Evolutionary conservation across 1,140 invertebrate genomes (phyloP).

Genomic region (Bombus soroeensis): DNA sequence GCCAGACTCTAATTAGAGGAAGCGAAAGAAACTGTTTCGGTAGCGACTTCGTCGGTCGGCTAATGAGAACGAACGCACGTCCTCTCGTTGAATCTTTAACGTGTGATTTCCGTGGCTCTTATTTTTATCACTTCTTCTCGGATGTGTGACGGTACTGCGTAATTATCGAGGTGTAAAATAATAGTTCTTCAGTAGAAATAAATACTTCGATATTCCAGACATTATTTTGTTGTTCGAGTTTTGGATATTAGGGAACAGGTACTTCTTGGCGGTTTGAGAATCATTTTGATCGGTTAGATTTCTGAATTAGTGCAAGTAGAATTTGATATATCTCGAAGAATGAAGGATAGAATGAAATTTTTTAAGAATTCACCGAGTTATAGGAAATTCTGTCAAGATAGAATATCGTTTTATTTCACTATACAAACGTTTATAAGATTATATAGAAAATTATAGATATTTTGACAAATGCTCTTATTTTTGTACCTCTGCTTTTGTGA

Average conservation of each 20-base stretch:
- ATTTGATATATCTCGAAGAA: neutral
- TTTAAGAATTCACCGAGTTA: too few species aligned
- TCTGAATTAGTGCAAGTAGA: neutral
- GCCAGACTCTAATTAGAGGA: slow-evolving; percentile 13
- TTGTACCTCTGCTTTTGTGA: too few species aligned
- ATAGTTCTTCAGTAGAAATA: neutral
- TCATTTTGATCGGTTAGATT: neutral
- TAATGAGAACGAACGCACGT: slow-evolving; percentile 26
- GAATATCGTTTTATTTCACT: neutral
- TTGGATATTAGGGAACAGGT: neutral
- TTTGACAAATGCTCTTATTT: neutral
- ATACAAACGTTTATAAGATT: too few species aligned
- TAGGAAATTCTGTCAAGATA: neutral
- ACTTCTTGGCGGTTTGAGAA: neutral
- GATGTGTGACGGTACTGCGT: neutral
- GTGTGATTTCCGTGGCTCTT: neutral
- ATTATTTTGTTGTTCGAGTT: neutral
- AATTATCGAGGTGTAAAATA: neutral
- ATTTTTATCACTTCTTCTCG: neutral
- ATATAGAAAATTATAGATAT: neutral
- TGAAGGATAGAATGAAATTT: neutral
- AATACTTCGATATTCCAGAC: neutral
- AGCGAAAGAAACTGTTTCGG: slow-evolving; percentile 22
- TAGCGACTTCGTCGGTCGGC: neutral
- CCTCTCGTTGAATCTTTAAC: neutral